Conservation (phyloP, 2,113 vertebrate species). For the Tragelaphus imberbis region DNA sequence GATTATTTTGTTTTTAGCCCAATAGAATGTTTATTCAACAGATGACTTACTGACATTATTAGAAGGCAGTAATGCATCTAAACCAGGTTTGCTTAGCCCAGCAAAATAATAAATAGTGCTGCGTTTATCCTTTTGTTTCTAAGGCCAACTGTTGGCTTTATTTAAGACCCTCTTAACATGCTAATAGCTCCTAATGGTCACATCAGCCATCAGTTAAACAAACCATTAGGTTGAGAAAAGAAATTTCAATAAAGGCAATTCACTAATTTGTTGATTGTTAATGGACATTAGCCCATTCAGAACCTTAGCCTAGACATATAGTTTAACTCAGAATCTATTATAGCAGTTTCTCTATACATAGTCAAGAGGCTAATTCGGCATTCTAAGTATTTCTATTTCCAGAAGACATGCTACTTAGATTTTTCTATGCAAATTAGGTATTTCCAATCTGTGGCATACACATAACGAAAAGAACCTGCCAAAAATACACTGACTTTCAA, state of each 20-base stretch:
- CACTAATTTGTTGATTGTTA: conserved; percentile 75
- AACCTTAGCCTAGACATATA: conserved; percentile 53
- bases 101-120: conserved; percentile 74
- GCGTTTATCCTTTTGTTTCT: conserved; percentile 65
- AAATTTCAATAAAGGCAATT: conserved; percentile 70
- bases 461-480: conserved; percentile 27
- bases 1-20: conserved; percentile 31
- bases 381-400: conserved; percentile 46
- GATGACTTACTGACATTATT: conserved; percentile 52
- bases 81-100: conserved; percentile 68
- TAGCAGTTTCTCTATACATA: conserved; percentile 34
- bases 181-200: conserved; percentile 73
- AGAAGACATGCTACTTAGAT: conserved; percentile 42
- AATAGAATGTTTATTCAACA: conserved; percentile 55
- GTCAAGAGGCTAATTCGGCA: conserved; percentile 65
- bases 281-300: conserved; percentile 68
- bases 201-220: conserved; percentile 73
- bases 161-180: conserved; percentile 74
- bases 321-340: conserved; percentile 68
- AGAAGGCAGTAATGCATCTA: conserved; percentile 42
- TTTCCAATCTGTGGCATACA: conserved; percentile 25
- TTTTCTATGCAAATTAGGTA: conserved; percentile 55
- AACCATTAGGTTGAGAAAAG: conserved; percentile 74
- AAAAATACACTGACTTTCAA: conserved; percentile 49
- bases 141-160: conserved; percentile 71